phyloP scores from a whole-genome alignment of 2,113 vertebrate genomes.

The Lepus americanus region DNA sequence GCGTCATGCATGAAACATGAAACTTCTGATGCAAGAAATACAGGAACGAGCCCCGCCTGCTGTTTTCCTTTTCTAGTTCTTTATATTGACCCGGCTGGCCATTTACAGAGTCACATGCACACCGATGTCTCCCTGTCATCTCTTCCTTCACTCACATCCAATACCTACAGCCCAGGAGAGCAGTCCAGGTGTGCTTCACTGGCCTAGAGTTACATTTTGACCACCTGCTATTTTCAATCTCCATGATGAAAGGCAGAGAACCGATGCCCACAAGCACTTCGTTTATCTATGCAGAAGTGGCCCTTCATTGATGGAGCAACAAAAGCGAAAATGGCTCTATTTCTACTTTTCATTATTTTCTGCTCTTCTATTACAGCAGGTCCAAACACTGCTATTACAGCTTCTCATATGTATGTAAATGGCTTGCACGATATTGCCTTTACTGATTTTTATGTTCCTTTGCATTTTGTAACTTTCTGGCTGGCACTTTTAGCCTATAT shows the following conservation, averaged over 20 bases:
- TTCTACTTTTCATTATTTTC: conserved; percentile 59
- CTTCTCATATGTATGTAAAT: conserved; percentile 68
- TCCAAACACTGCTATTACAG: background rate
- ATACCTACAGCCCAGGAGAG: background rate
- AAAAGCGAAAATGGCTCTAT: background rate
- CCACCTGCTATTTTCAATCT: background rate
- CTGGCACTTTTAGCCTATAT: background rate
- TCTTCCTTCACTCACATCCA: background rate
- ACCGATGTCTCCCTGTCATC: background rate
- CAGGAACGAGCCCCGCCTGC: background rate
- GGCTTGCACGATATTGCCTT: background rate
- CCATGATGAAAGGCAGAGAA: background rate
- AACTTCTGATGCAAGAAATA: background rate
- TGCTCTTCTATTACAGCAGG: background rate
- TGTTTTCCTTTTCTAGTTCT: background rate
- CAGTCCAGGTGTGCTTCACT: background rate
- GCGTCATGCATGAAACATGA: background rate
- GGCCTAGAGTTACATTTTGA: background rate
- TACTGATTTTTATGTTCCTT: conserved; percentile 26
- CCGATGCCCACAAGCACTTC: background rate
- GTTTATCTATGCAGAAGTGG: background rate
- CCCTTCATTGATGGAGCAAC: background rate
- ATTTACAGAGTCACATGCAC: background rate
- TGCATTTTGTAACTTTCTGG: conserved; percentile 22
- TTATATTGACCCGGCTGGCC: background rate